These are phyloP conservation scores for Terebella lapidaria DNA, from an alignment of 2,888 invertebrate genomes.

Conservation along the genomic window DNA sequence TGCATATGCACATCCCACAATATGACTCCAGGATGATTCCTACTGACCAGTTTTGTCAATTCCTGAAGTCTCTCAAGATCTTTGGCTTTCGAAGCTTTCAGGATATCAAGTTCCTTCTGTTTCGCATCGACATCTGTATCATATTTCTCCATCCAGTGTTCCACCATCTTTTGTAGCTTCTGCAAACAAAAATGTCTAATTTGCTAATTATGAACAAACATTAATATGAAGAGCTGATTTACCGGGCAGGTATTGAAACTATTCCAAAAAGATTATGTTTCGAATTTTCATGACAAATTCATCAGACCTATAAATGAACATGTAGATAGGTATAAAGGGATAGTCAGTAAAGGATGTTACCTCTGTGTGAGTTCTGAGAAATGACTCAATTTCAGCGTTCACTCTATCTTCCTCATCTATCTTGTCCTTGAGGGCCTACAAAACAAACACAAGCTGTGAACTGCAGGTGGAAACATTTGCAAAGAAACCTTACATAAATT, in stretches of 20 bases:
- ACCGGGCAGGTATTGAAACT: too few relatives aligned
- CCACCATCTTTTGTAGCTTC: slow-evolving; percentile 47
- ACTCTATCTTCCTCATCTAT: slow-evolving; percentile 51
- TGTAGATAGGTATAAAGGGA: background rate
- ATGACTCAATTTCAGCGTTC: slow-evolving; percentile 49
- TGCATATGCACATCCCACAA: too few relatives aligned
- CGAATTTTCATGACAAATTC: background rate
- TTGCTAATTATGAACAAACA: too few relatives aligned
- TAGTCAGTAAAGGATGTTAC: slow-evolving; percentile 12
- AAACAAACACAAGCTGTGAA: too few relatives aligned
- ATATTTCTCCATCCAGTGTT: slow-evolving; percentile 52
- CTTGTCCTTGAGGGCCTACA: slow-evolving; percentile 35
- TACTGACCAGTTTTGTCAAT: slow-evolving; percentile 46
- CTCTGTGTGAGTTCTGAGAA: slow-evolving; percentile 42
- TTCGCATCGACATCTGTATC: slow-evolving; percentile 50
- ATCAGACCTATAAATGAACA: background rate
- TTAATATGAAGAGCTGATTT: too few relatives aligned
- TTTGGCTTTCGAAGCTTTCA: slow-evolving; percentile 51
- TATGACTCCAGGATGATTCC: too few relatives aligned
- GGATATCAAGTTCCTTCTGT: slow-evolving; percentile 49
- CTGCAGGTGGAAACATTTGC: too few relatives aligned
- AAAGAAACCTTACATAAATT: too few relatives aligned
- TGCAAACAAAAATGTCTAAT: too few relatives aligned
- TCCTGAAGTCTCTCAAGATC: slow-evolving; percentile 51
- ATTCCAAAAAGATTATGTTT: background rate